A percentile compares a stretch with the other conserved stretches of the same genome.
These are phyloP conservation scores for Drosophila parabipectinata DNA, from an alignment of 1,140 invertebrate species.

Conservation along the genomic window DNA sequence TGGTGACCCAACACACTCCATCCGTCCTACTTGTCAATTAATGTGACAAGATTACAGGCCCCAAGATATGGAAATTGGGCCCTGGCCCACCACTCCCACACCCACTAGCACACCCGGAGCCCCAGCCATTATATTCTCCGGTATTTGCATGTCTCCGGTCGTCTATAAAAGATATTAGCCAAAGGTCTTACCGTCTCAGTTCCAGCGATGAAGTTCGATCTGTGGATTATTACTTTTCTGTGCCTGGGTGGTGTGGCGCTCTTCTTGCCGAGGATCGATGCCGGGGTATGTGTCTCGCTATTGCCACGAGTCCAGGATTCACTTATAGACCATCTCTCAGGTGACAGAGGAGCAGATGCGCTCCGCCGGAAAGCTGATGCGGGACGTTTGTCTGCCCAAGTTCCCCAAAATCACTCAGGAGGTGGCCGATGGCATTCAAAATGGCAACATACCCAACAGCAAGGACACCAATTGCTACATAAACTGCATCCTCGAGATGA, in stretches of 20 bases:
- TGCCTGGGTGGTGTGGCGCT: not conserved
- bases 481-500: constrained; percentile 80
- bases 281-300: constrained; percentile 17
- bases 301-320: not conserved
- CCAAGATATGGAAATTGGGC: constrained; percentile 25
- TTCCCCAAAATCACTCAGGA: constrained; percentile 64
- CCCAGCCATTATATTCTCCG: no score
- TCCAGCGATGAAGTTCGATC: constrained; percentile 17
- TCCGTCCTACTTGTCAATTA: constrained; percentile 22
- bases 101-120: not conserved
- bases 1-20: constrained; percentile 9
- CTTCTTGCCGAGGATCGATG: constrained; percentile 2
- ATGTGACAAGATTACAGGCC: constrained; percentile 20
- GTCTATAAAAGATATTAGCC: constrained; percentile 23
- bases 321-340: constrained; percentile 7
- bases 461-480: constrained; percentile 80
- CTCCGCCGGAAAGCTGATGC: constrained; percentile 68
- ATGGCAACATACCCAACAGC: constrained; percentile 65
- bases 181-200: not conserved
- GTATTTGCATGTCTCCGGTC: constrained; percentile 18
- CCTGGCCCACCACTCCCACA: constrained; percentile 18
- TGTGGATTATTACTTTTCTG: not conserved
- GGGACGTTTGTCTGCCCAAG: constrained; percentile 75
- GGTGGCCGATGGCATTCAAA: constrained; percentile 59
- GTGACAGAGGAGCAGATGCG: constrained; percentile 85